Evolutionary conservation across 2,113 vertebrate species (phyloP).

Genomic region (Sylvietta virens): DNA sequence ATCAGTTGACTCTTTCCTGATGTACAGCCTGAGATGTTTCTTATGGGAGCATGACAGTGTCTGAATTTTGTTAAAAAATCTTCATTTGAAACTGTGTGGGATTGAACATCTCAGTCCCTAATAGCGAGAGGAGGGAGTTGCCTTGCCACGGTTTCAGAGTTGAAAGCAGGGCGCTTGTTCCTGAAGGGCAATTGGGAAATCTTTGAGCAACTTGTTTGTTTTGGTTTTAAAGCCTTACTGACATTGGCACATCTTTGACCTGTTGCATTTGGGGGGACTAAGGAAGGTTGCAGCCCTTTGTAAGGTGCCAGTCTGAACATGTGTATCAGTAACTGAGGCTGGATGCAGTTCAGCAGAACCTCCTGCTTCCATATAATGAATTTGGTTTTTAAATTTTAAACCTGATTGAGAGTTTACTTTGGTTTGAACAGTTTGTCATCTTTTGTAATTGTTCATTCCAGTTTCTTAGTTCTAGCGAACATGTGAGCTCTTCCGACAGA

Average conservation of each 20-base stretch:
- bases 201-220: slow-evolving; percentile 1
- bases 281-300: not conserved
- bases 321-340: not conserved
- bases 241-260: not conserved
- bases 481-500: not conserved
- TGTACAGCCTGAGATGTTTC: not conserved
- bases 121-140: not conserved
- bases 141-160: not conserved
- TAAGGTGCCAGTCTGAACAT: not conserved
- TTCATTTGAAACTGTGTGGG: not conserved
- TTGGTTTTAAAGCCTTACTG: not conserved
- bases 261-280: not conserved
- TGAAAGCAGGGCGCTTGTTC: not conserved
- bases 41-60: not conserved
- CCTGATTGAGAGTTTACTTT: not conserved
- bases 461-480: not conserved
- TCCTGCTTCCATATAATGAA: not conserved
- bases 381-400: not conserved
- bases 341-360: not conserved
- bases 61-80: not conserved
- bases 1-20: not conserved
- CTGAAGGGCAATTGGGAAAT: slow-evolving; percentile 11
- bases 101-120: not conserved
- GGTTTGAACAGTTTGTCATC: not conserved
- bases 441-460: not conserved